Percentiles rank a stretch among this genome's conserved stretches.
These are phyloP conservation scores for Diprion similis DNA, from an alignment of 1,140 invertebrate genomes.

Conservation along the genomic window DNA sequence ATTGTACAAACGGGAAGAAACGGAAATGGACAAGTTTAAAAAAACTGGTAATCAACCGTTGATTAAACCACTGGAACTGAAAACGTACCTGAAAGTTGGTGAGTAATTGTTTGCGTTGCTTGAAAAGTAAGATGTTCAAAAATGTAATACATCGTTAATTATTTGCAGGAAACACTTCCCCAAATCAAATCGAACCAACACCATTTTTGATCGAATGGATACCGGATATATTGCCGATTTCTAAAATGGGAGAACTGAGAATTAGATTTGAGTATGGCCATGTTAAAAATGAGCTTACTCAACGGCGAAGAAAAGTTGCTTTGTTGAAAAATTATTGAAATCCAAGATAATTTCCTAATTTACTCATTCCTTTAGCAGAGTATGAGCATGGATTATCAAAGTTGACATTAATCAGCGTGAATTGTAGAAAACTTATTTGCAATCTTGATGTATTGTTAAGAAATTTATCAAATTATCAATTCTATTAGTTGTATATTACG, in stretches of 20 bases:
- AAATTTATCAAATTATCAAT: too few species aligned
- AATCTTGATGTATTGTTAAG: too few species aligned
- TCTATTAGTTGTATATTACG: too few species aligned
- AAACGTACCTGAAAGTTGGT: slow-evolving; percentile 79
- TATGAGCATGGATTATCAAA: too few species aligned
- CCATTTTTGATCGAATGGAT: slow-evolving; percentile 82
- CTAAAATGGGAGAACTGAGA: slow-evolving; percentile 72
- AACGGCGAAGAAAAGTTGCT: slow-evolving; percentile 39
- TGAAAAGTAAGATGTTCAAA: slow-evolving; percentile 8
- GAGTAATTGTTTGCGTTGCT: slow-evolving; percentile 38
- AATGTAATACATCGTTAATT: slow-evolving; percentile 11
- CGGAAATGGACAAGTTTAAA: slow-evolving; percentile 62
- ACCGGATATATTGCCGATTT: slow-evolving; percentile 74
- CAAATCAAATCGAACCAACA: slow-evolving; percentile 69
- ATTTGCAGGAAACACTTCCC: slow-evolving; percentile 65
- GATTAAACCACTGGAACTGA: slow-evolving; percentile 72
- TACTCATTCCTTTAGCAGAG: too few species aligned
- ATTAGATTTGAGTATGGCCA: slow-evolving; percentile 59
- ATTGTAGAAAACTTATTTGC: too few species aligned
- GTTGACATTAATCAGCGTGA: too few species aligned
- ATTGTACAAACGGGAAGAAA: slow-evolving; percentile 65
- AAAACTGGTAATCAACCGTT: slow-evolving; percentile 61
- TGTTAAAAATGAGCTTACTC: slow-evolving; percentile 45
- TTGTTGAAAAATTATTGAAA: slow-evolving; percentile 42
- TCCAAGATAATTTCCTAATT: background rate